Percentiles rank a stretch among this genome's conserved stretches.
These are phyloP conservation scores for Pristis pectinata DNA, from an alignment of 2,797 vertebrate species.

Conservation along the genomic window DNA sequence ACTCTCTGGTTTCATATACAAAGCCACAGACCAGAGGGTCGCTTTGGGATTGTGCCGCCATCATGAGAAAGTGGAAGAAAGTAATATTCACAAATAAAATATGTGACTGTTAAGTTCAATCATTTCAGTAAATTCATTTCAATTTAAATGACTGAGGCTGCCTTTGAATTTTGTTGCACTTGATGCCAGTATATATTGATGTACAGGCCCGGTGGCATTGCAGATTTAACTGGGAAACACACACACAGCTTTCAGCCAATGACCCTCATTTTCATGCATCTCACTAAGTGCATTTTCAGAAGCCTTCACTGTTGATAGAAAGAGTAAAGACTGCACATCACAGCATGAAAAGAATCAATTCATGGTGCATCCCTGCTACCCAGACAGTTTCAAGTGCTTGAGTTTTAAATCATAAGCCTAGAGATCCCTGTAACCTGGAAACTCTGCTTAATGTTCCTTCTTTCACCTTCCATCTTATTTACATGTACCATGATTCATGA, in stretches of 20 bases:
- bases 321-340: background rate
- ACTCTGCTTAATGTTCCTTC: slow-evolving; percentile 25
- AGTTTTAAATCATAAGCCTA: background rate
- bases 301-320: background rate
- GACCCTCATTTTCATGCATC: background rate
- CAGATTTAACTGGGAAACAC: background rate
- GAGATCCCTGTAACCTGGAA: slow-evolving; percentile 2
- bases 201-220: background rate
- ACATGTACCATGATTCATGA: slow-evolving; percentile 24
- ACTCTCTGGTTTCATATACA: background rate
- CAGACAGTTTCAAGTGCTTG: background rate
- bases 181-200: background rate
- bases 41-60: background rate
- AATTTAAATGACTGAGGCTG: background rate
- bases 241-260: background rate
- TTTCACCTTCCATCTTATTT: slow-evolving; percentile 22
- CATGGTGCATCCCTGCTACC: background rate
- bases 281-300: background rate
- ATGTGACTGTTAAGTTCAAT: background rate
- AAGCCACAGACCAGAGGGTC: background rate
- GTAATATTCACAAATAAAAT: background rate
- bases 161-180: background rate
- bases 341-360: background rate
- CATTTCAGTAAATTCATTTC: background rate
- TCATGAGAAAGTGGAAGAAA: background rate